Evolutionary conservation across 1,140 invertebrate genomes (phyloP), one percentile per base, ranked within the genome.

Genomic region (Pseudobourletiella spinata): DNA sequence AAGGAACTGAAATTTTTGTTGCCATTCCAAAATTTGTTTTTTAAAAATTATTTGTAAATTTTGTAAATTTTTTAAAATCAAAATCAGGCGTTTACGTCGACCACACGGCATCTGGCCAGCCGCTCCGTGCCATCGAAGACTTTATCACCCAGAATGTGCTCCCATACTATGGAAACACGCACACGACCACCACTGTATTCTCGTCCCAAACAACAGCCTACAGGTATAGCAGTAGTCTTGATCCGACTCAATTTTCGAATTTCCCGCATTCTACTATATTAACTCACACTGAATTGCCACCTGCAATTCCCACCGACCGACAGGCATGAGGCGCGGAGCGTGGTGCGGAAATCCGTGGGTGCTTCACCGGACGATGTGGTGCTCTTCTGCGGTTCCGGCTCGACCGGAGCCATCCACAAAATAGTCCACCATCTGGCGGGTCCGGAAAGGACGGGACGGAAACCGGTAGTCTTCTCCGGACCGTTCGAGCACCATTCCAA

Each of bases 401-500:
- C 16, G 51, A 86, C 86, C 11, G 84, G 80, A 30, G 79, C 79
- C 28, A 35, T 35, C 22, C 28, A 86, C 59, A 86, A 86, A 73
- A 72, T 87, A 6, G 80, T 86, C 70, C 72, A 82, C 81, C 78
- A 79, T 72, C 68, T 86, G 73, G n/a, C 8, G 8, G 71, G 68
- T 75, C 63, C 75, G 78, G 54, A 66, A 16, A n/a, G 26, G 4
- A 26, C 22, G 16, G 44, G 26, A 25, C 54, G 52, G 3, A 83
- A 84, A 3, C 80, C 84, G 1, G 72, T 76, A 18, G 81, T 90
- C 20, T 87, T 94, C 74, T 85, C 90, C 16, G 88, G 88, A 1
- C 86, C 88, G 1, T 85, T 84, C 73, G 90, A 94, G 74, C 88
- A 92, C 66, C 86, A 91, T 72, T 84, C 86, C 14, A 89, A 88